A percentile compares a stretch with the other conserved stretches of the same genome.
Evolutionary conservation across 2,888 invertebrate genomes (phyloP).

Genomic region (Polyploca ridens): DNA sequence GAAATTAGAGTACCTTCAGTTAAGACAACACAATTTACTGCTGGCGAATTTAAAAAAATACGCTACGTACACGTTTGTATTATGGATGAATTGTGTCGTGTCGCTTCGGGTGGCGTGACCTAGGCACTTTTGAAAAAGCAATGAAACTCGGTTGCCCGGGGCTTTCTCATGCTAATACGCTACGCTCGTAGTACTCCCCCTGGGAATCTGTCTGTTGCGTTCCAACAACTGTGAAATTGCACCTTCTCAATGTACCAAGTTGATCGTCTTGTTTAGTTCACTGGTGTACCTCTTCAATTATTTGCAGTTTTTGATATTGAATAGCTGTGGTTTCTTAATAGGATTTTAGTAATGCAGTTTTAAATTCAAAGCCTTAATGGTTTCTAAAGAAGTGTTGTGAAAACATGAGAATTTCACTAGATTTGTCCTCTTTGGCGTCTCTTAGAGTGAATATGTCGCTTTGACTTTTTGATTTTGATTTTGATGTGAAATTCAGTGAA

Average conservation of each 20-base stretch:
- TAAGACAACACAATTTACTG: slow-evolving; percentile 59
- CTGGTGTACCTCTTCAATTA: slow-evolving; percentile 21
- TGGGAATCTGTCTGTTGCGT: slow-evolving; percentile 52
- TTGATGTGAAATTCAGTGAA: neutral
- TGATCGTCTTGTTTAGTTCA: slow-evolving; percentile 43
- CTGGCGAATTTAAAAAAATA: slow-evolving; percentile 48
- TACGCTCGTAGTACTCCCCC: slow-evolving; percentile 36
- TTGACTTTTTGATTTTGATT: neutral
- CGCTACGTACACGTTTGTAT: slow-evolving; percentile 27
- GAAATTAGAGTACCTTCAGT: slow-evolving; percentile 57
- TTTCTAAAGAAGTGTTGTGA: neutral
- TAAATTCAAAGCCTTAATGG: no score
- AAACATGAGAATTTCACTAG: neutral
- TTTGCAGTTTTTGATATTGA: slow-evolving; percentile 11
- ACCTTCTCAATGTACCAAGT: slow-evolving; percentile 55
- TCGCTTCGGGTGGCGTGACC: slow-evolving; percentile 17
- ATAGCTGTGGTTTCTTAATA: neutral
- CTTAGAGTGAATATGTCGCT: no score
- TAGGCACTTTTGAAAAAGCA: slow-evolving; percentile 42
- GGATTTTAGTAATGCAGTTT: no score
- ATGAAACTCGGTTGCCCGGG: slow-evolving; percentile 37
- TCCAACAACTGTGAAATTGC: slow-evolving; percentile 73
- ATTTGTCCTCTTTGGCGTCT: no score
- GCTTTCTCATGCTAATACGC: slow-evolving; percentile 62
- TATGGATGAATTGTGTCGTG: slow-evolving; percentile 43